Conservation (phyloP, 2,113 vertebrate genomes). For the Microcebus griseorufus region DNA sequence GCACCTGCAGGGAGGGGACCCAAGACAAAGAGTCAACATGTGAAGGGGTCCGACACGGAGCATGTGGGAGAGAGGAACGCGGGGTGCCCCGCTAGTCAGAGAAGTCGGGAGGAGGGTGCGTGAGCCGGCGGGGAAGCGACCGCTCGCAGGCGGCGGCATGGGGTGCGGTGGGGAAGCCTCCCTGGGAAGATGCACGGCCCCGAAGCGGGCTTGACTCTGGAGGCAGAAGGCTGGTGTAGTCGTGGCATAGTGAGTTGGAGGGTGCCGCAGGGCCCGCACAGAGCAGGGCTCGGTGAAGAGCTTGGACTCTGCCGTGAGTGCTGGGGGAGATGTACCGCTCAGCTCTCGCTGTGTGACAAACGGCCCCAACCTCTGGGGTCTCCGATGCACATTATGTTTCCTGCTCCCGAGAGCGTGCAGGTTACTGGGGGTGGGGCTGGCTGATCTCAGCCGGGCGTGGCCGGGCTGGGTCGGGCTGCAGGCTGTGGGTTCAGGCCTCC, state of each 20-base stretch:
- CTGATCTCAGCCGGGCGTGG: neutral
- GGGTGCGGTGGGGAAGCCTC: too few relatives aligned
- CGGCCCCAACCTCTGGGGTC: neutral
- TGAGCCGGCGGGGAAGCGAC: neutral
- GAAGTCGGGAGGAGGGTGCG: too few relatives aligned
- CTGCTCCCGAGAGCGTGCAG: neutral
- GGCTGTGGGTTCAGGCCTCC: neutral
- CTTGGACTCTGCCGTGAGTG: neutral
- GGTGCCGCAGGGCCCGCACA: rapidly evolving
- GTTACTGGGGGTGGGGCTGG: too few relatives aligned
- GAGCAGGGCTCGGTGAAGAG: too few relatives aligned
- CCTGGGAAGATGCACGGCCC: neutral
- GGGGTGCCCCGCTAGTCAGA: too few relatives aligned
- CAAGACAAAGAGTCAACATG: rapidly evolving
- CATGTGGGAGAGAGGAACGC: too few relatives aligned
- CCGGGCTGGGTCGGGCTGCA: neutral
- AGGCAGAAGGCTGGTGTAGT: neutral
- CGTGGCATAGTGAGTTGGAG: rapidly evolving
- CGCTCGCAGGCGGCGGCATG: neutral
- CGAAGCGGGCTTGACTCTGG: neutral
- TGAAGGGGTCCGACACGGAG: neutral
- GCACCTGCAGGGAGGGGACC: neutral
- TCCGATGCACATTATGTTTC: too few relatives aligned
- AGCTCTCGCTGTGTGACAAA: neutral
- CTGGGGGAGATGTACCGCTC: neutral